Evolutionary conservation across 2,888 invertebrate species (phyloP).

Genomic region (Amphiduros pacificus): DNA sequence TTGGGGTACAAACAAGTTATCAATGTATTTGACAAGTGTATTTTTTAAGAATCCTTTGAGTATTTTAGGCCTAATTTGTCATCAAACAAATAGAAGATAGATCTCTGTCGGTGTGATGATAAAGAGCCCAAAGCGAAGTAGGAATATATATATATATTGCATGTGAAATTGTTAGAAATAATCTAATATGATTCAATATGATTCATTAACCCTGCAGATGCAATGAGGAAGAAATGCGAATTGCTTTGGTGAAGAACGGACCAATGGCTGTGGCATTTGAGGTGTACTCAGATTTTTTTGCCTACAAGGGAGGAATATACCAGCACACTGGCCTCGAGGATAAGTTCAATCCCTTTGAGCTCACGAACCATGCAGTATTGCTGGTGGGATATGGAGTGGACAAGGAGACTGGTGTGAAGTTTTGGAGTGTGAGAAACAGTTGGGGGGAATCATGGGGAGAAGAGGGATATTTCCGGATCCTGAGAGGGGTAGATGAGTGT

Average conservation of each 20-base stretch:
- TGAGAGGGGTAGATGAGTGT: conserved; percentile 55
- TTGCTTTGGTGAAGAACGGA: conserved; percentile 60
- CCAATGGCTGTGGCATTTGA: conserved; percentile 62
- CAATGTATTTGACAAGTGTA: no score
- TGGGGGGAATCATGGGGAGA: conserved; percentile 58
- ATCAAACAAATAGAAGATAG: no score
- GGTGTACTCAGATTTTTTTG: conserved; percentile 59
- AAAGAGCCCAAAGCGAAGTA: no score
- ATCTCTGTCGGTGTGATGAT: no score
- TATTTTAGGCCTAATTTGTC: no score
- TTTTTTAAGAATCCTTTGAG: no score
- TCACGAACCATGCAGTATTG: conserved; percentile 62
- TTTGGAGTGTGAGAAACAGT: conserved; percentile 60
- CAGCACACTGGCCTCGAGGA: conserved; percentile 56
- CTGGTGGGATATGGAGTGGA: conserved; percentile 62
- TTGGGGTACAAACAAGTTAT: no score
- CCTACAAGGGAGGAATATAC: conserved; percentile 59
- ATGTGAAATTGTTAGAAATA: no score
- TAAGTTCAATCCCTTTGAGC: conserved; percentile 60
- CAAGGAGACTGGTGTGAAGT: conserved; percentile 46
- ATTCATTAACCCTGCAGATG: conserved; percentile 52
- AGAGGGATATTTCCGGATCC: conserved; percentile 54
- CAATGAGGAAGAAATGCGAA: conserved; percentile 61
- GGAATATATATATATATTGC: no score
- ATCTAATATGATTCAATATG: no score